These are phyloP conservation scores for Drosophila ananassae DNA, from an alignment of 1,140 invertebrate species.

Conservation along the genomic window DNA sequence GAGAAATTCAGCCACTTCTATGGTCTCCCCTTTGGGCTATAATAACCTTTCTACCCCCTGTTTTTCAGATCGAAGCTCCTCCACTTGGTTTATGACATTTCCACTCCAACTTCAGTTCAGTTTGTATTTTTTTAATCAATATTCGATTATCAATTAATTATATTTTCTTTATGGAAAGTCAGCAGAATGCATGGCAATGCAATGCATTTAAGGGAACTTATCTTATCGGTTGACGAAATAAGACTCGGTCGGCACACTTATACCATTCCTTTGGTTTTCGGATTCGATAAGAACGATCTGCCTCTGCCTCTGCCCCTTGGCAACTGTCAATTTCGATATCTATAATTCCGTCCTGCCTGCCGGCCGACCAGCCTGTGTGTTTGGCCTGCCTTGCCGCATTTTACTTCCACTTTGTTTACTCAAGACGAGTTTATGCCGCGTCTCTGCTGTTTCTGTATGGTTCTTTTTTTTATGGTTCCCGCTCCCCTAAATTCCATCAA, in stretches of 20 bases:
- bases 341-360: slow-evolving; percentile 46
- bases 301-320: slow-evolving; percentile 5
- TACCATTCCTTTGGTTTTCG: slow-evolving; percentile 8
- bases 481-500: slow-evolving; percentile 40
- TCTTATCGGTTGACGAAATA: slow-evolving; percentile 67
- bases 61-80: not conserved
- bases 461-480: slow-evolving; percentile 57
- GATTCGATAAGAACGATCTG: slow-evolving; percentile 36
- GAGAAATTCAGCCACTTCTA: slow-evolving; percentile 36
- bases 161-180: slow-evolving; percentile 40
- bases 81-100: slow-evolving; percentile 44
- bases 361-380: too few species aligned
- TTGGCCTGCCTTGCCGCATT: slow-evolving; percentile 57
- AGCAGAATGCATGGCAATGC: not conserved
- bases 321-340: slow-evolving; percentile 63
- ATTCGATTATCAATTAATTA: slow-evolving; percentile 78
- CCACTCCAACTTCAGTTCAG: slow-evolving; percentile 20
- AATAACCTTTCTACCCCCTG: not conserved
- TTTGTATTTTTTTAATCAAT: slow-evolving; percentile 52
- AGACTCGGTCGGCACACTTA: slow-evolving; percentile 67
- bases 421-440: slow-evolving; percentile 20
- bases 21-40: slow-evolving; percentile 22
- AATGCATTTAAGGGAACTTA: slow-evolving; percentile 15
- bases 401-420: slow-evolving; percentile 71
- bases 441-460: slow-evolving; percentile 20